Percentiles rank a stretch among this genome's conserved stretches.
phyloP scores from a whole-genome alignment of 2,797 vertebrate genomes.

The Ambastaia sidthimunki region DNA sequence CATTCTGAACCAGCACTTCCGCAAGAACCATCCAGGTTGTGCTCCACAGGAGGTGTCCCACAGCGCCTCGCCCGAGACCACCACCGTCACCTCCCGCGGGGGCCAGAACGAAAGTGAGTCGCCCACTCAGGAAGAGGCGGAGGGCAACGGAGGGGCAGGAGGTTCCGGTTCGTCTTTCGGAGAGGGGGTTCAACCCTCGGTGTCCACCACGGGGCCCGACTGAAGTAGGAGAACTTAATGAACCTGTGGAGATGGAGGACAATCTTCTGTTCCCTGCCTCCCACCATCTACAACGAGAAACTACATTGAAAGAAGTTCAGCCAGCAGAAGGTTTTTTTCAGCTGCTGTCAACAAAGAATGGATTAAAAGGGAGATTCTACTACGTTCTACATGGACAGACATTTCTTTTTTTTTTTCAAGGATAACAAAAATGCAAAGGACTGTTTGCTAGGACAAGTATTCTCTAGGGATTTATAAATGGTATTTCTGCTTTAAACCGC shows the following conservation, averaged over 20 bases:
- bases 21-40: conserved; percentile 97
- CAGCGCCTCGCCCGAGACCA: conserved; percentile 96
- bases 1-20: conserved; percentile 99
- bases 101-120: conserved; percentile 89
- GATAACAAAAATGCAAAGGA: conserved; percentile 54
- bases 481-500: conserved; percentile 77
- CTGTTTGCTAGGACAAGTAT: conserved; percentile 55
- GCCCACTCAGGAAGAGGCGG: conserved; percentile 86
- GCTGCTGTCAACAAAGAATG: conserved; percentile 48
- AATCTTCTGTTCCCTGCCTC: conserved; percentile 25
- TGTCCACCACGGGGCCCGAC: conserved; percentile 95
- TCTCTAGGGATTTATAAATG: conserved; percentile 64
- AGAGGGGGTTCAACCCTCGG: conserved; percentile 89
- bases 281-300: conserved; percentile 33
- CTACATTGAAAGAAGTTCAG: conserved; percentile 20
- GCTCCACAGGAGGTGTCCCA: conserved; percentile 89
- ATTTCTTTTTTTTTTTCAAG: conserved; percentile 43
- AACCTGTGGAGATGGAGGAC: conserved; percentile 22
- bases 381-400: conserved; percentile 16
- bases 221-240: conserved; percentile 69
- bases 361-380: conserved; percentile 38
- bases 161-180: conserved; percentile 72
- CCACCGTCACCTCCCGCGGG: conserved; percentile 87
- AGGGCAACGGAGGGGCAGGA: conserved; percentile 72
- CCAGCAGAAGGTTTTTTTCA: conserved; percentile 30